A percentile compares a stretch with the other conserved stretches of the same genome.
Conservation (phyloP, 2,888 invertebrate genomes). For the Tholera decimalis region DNA sequence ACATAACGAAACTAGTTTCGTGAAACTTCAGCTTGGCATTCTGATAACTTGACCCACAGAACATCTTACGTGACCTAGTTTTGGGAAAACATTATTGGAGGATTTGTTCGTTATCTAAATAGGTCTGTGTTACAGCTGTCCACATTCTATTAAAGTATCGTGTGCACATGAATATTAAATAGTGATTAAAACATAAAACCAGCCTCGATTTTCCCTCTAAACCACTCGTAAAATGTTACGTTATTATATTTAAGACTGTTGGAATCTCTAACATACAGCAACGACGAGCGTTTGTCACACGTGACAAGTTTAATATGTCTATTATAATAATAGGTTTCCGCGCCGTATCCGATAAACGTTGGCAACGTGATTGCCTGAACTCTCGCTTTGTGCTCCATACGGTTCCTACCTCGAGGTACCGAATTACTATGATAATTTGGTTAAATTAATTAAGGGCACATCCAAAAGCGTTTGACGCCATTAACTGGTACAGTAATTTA, state of each 20-base stretch:
- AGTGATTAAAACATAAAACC: not conserved
- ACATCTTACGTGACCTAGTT: constrained; percentile 11
- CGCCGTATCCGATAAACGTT: constrained; percentile 13
- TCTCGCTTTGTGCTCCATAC: not conserved
- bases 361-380: constrained; percentile 33
- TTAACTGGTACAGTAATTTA: not conserved
- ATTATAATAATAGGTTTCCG: constrained; percentile 34
- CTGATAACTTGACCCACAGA: constrained; percentile 16
- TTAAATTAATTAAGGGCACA: constrained; percentile 36
- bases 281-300: constrained; percentile 25
- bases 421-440: constrained; percentile 5
- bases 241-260: constrained; percentile 20
- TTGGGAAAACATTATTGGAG: constrained; percentile 6
- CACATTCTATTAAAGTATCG: not conserved
- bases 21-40: constrained; percentile 17
- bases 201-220: not conserved
- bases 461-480: constrained; percentile 21
- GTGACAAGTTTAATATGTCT: constrained; percentile 31
- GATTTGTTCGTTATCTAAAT: not conserved
- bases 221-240: constrained; percentile 20
- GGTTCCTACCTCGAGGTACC: not conserved
- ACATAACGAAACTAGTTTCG: constrained; percentile 4
- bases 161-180: not conserved
- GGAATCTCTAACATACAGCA: constrained; percentile 9
- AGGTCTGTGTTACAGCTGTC: not conserved